phyloP scores from a whole-genome alignment of 2,888 invertebrate species.

The Nephrotoma appendiculata region DNA sequence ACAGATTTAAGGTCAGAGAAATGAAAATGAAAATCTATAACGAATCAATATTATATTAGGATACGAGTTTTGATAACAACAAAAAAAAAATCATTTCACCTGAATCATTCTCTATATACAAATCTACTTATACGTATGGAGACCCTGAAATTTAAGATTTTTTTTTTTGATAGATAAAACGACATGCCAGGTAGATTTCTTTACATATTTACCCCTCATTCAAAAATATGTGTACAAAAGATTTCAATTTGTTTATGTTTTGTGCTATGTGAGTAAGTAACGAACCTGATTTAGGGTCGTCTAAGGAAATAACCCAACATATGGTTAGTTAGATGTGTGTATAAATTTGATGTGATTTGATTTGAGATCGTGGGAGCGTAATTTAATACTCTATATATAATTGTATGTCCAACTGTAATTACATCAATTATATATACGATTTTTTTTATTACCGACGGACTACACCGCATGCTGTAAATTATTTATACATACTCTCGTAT shows the following conservation, averaged over 20 bases:
- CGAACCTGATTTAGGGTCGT: neutral
- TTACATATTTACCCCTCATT: neutral
- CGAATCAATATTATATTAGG: neutral
- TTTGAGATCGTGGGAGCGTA: neutral
- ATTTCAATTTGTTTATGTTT: neutral
- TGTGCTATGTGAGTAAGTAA: neutral
- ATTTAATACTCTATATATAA: neutral
- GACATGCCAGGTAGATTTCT: neutral
- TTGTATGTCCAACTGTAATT: neutral
- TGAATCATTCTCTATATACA: neutral
- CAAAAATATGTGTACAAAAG: neutral
- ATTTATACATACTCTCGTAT: neutral
- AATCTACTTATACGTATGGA: neutral
- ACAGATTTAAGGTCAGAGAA: neutral
- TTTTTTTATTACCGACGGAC: neutral
- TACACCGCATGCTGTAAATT: neutral
- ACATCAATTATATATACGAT: neutral
- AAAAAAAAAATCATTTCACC: neutral
- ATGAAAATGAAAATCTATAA: neutral
- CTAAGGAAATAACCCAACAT: neutral
- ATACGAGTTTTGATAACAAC: neutral
- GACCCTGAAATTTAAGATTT: neutral
- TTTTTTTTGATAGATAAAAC: neutral
- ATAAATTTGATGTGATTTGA: neutral
- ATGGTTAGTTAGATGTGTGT: neutral